Percentiles rank a stretch among this genome's conserved stretches.
Evolutionary conservation across 2,888 invertebrate genomes (phyloP).

Genomic region (Elegia similella): DNA sequence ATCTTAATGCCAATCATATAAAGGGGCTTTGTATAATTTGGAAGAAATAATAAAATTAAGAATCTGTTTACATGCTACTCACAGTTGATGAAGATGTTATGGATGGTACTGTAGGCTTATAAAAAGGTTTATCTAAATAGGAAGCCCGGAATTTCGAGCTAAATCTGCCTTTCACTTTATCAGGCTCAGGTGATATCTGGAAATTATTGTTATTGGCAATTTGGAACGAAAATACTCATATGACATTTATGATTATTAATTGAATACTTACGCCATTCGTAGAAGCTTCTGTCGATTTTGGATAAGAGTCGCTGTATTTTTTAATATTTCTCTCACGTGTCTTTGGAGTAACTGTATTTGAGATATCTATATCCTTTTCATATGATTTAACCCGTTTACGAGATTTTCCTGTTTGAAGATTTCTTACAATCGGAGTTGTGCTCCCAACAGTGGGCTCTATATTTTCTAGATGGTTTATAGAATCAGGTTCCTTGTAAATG

Average conservation of each 20-base stretch:
- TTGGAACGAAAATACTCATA: neutral
- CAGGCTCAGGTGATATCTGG: slow-evolving; percentile 69
- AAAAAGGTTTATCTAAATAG: slow-evolving; percentile 79
- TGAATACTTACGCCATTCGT: slow-evolving; percentile 69
- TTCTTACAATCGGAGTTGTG: slow-evolving; percentile 55
- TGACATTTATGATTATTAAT: neutral
- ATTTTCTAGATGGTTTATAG: slow-evolving; percentile 32
- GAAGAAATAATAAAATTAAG: slow-evolving; percentile 10
- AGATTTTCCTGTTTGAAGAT: slow-evolving; percentile 62
- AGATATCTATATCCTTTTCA: slow-evolving; percentile 38
- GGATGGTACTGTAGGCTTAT: slow-evolving; percentile 84
- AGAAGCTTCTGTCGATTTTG: slow-evolving; percentile 66
- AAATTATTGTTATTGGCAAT: slow-evolving; percentile 33
- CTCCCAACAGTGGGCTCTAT: slow-evolving; percentile 36
- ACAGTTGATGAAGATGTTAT: slow-evolving; percentile 79
- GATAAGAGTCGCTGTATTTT: slow-evolving; percentile 62
- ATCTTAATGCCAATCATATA: slow-evolving; percentile 69
- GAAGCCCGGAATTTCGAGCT: slow-evolving; percentile 82
- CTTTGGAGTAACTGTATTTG: slow-evolving; percentile 42
- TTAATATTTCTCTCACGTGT: slow-evolving; percentile 50
- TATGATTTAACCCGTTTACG: slow-evolving; percentile 45
- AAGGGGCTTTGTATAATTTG: slow-evolving; percentile 68
- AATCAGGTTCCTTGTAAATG: slow-evolving; percentile 55
- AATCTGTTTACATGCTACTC: slow-evolving; percentile 45
- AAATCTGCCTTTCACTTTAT: slow-evolving; percentile 78